phyloP scores from a whole-genome alignment of 92 coral and sea anemone genomes.

The Phenganax subtilis region DNA sequence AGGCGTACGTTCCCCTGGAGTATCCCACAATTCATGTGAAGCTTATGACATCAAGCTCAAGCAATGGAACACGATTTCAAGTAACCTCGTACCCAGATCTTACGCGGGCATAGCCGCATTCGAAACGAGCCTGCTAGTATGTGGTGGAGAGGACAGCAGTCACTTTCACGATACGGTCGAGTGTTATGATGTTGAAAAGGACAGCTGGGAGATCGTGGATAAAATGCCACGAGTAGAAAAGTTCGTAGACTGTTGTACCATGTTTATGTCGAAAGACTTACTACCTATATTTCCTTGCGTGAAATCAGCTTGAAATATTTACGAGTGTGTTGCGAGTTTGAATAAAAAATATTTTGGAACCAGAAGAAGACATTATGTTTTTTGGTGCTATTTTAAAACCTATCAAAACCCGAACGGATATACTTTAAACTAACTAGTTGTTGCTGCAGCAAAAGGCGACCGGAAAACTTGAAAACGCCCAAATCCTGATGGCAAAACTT shows the following conservation, averaged over 20 bases:
- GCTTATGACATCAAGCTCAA: slow-evolving; percentile 15
- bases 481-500: too few species aligned
- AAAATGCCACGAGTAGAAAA: slow-evolving; percentile 36
- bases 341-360: neutral
- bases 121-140: slow-evolving; percentile 31
- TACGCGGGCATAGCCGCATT: slow-evolving; percentile 34
- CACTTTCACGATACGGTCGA: slow-evolving; percentile 36
- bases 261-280: slow-evolving; percentile 35
- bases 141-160: slow-evolving; percentile 40
- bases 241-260: slow-evolving; percentile 37
- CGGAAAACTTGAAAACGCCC: too few species aligned
- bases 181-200: slow-evolving; percentile 26
- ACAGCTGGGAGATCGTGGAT: slow-evolving; percentile 35
- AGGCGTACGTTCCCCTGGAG: slow-evolving; percentile 50
- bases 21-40: slow-evolving; percentile 41
- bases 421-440: too few species aligned
- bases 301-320: neutral
- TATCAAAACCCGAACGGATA: too few species aligned
- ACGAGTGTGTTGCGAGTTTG: neutral
- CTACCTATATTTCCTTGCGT: slow-evolving; percentile 32
- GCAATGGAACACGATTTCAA: slow-evolving; percentile 27
- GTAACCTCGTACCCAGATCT: slow-evolving; percentile 32
- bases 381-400: too few species aligned
- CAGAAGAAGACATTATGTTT: neutral
- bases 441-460: too few species aligned